A percentile compares a stretch with the other conserved stretches of the same genome.
These are phyloP conservation scores for Lucilia sericata DNA, from an alignment of 1,140 invertebrate genomes.

Conservation along the genomic window DNA sequence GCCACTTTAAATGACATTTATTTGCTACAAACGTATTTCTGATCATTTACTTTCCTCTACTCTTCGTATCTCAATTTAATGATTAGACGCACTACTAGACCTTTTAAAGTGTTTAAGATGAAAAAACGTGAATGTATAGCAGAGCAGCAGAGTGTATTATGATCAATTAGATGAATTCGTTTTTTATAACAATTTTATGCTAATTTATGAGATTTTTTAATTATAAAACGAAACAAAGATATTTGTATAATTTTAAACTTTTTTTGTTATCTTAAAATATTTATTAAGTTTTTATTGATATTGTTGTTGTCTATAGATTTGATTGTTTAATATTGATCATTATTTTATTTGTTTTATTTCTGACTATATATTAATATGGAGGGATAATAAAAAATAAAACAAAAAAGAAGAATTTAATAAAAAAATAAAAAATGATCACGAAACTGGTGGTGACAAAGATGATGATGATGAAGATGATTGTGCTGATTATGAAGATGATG, in stretches of 20 bases:
- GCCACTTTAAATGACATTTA: background rate
- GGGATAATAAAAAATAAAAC: background rate
- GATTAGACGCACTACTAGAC: background rate
- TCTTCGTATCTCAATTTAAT: background rate
- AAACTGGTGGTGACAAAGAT: background rate
- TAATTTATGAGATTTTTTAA: slow-evolving; percentile 24
- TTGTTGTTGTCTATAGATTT: background rate
- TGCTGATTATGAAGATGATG: background rate
- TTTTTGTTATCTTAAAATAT: background rate
- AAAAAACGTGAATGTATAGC: background rate
- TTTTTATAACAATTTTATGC: slow-evolving; percentile 31
- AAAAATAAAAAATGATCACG: background rate
- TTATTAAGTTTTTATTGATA: background rate
- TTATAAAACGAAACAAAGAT: slow-evolving; percentile 27
- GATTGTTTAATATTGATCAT: background rate
- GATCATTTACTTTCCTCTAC: background rate
- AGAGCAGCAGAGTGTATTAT: background rate
- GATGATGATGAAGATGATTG: background rate
- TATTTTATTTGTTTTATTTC: slow-evolving; percentile 1
- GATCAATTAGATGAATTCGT: slow-evolving; percentile 43
- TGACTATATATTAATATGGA: background rate
- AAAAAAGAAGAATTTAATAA: background rate
- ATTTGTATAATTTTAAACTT: background rate
- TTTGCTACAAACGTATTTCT: background rate
- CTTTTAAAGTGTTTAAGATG: background rate